Conservation (phyloP, 1,140 invertebrate genomes). For the Riptortus pedestris region DNA sequence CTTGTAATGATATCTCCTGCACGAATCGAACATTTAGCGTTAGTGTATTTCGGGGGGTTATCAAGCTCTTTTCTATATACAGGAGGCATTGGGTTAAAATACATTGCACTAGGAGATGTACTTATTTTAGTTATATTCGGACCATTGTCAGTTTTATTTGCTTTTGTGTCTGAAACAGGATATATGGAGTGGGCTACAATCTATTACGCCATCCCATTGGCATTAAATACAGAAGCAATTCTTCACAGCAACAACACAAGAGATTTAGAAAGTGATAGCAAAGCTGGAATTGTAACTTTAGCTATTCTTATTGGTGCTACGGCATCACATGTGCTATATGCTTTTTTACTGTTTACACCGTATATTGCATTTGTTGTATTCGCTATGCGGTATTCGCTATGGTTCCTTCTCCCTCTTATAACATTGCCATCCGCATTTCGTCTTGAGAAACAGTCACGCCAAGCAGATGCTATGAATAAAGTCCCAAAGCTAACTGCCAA, state of each 20-base stretch:
- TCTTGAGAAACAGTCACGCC: constrained; percentile 80
- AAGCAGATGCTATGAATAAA: constrained; percentile 59
- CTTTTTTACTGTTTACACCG: constrained; percentile 79
- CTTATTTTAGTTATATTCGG: constrained; percentile 86
- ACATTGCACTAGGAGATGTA: constrained; percentile 49
- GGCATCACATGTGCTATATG: constrained; percentile 82
- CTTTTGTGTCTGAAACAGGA: constrained; percentile 84
- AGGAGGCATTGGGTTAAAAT: constrained; percentile 50
- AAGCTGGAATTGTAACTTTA: constrained; percentile 52
- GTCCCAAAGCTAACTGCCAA: constrained; percentile 81
- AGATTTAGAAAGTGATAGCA: constrained; percentile 48
- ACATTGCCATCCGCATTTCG: constrained; percentile 79
- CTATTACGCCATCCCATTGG: constrained; percentile 85
- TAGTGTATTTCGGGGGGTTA: constrained; percentile 88
- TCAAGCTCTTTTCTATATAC: constrained; percentile 88
- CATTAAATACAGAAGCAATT: constrained; percentile 89
- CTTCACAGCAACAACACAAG: constrained; percentile 89
- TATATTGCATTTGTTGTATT: constrained; percentile 81
- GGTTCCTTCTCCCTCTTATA: constrained; percentile 78
- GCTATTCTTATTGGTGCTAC: constrained; percentile 87
- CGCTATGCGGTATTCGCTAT: constrained; percentile 68
- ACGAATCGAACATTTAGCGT: constrained; percentile 83
- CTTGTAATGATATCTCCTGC: constrained; percentile 72
- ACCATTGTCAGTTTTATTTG: constrained; percentile 86
- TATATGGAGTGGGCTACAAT: constrained; percentile 73